Evolutionary conservation across 2,113 vertebrate genomes (phyloP).

Genomic region (Epinephelus lanceolatus): DNA sequence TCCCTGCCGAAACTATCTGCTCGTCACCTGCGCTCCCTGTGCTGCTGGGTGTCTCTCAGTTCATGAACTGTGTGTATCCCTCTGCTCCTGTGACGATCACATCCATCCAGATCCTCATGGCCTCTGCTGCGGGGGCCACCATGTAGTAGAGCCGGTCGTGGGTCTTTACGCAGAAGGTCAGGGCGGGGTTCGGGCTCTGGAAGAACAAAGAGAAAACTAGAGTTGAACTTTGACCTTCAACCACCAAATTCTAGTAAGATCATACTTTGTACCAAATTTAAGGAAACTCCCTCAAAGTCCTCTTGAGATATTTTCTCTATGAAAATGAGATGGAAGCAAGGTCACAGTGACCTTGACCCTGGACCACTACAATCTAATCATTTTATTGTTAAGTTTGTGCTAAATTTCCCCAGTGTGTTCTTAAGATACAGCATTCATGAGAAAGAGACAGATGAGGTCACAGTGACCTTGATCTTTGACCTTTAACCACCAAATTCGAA

Average conservation of each 20-base stretch:
- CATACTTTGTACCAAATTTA: too few species aligned
- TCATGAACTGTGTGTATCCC: conserved; percentile 98
- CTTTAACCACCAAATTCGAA: too few species aligned
- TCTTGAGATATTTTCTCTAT: too few species aligned
- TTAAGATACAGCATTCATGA: too few species aligned
- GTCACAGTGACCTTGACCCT: too few species aligned
- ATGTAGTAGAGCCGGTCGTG: conserved; percentile 97
- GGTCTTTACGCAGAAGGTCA: conserved; percentile 99
- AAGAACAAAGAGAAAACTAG: not conserved
- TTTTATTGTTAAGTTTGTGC: too few species aligned
- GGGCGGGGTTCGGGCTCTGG: conserved; percentile 93
- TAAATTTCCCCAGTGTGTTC: too few species aligned
- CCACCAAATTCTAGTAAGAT: not conserved
- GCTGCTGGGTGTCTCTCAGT: conserved; percentile 69
- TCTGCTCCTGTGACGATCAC: conserved; percentile 97
- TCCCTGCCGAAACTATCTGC: conserved; percentile 55
- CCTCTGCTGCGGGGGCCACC: conserved; percentile 94
- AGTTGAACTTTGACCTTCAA: not conserved
- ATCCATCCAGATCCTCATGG: conserved; percentile 99
- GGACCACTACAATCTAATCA: too few species aligned
- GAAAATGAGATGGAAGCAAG: too few species aligned
- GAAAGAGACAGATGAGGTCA: too few species aligned
- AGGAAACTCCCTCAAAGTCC: too few species aligned
- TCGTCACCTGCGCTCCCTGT: conserved; percentile 6
- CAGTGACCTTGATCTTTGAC: too few species aligned